Evolutionary conservation across 2,113 vertebrate genomes (phyloP), one percentile per base, ranked within the genome.

Genomic region (Martes martes): DNA sequence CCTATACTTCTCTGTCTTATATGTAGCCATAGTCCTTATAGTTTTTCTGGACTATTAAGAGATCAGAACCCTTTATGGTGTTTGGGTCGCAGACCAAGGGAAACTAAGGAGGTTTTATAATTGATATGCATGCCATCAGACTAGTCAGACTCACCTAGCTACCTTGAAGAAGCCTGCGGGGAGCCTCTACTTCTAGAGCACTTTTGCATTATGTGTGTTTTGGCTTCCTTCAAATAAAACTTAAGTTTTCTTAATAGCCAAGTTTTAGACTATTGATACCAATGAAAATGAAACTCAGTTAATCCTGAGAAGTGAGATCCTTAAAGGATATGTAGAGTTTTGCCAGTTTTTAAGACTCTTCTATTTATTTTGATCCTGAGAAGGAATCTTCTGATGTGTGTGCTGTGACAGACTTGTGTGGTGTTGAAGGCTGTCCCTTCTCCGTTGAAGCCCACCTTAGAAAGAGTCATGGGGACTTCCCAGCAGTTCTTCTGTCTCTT

Each of bases 181-280:
- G 36, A 69, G 26, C 45, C 74, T 57, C 28, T 59, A 28, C 15
- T 67, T 76, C 57, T 65, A 0, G 52, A 45, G 80, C n/a, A 73
- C 47, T 80, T 93, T 65, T 57, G 8, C 24, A 57, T 85, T 93
- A 33, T 18, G 4, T 85, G 5, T 85, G 4, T 84, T 85, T 57
- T 19, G 57, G 21, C 52, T 97, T 94, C 65, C 57, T 96, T 96
- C 45, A 82, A 31, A 94, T 95, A 63, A 69, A 93, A 95, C 18
- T 24, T 47, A 28, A 65, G 63, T 92, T 92, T 95, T 96, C 76
- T 90, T 96, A 84, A 61, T 97, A 95, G 86, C 61, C 21, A 76
- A 63, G 36, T 94, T 92, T 94, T 92, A 89, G 39, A 67, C 52
- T 65, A 23, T 71, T 67, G 65, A 85, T 96, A 21, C 69, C 67